Conservation (phyloP, 2,797 vertebrate species). For the Pangasius krempfi region DNA sequence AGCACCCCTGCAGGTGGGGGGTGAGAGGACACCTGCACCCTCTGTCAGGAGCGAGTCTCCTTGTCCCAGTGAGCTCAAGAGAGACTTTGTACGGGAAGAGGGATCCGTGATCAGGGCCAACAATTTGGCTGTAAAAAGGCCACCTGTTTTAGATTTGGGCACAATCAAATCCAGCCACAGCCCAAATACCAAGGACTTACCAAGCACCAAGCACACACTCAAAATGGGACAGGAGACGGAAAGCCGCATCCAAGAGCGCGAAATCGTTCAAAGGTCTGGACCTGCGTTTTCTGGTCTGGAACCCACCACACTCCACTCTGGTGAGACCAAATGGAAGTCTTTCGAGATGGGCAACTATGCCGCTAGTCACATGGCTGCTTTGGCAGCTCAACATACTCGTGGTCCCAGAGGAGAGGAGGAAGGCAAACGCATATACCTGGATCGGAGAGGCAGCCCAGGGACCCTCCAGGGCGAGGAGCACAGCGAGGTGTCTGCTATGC, state of each 20-base stretch:
- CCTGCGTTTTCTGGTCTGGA: conserved; percentile 76
- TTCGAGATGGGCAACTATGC: conserved; percentile 90
- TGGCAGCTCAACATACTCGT: conserved; percentile 85
- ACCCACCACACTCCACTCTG: conserved; percentile 67
- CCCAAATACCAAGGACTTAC: conserved; percentile 78
- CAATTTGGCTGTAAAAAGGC: conserved; percentile 79
- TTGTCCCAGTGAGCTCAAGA: conserved; percentile 75
- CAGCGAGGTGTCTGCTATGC: conserved; percentile 91
- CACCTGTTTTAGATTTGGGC: conserved; percentile 70
- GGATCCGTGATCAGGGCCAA: conserved; percentile 90
- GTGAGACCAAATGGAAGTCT: conserved; percentile 89
- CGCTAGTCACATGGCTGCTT: conserved; percentile 90
- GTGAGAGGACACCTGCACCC: conserved; percentile 71
- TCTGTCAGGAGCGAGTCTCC: conserved; percentile 75
- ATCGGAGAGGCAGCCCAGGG: conserved; percentile 68
- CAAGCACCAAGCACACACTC: conserved; percentile 77
- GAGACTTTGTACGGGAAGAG: conserved; percentile 83
- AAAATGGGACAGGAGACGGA: conserved; percentile 77
- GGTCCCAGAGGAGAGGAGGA: conserved; percentile 82
- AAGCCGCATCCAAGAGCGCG: conserved; percentile 74
- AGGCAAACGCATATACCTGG: conserved; percentile 84
- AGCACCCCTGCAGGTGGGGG: conserved; percentile 64
- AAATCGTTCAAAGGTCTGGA: conserved; percentile 66
- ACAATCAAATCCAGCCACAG: conserved; percentile 76
- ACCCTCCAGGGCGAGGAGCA: conserved; percentile 69